Evolutionary conservation across 2,888 invertebrate species (phyloP).

Genomic region (Labia minor): DNA sequence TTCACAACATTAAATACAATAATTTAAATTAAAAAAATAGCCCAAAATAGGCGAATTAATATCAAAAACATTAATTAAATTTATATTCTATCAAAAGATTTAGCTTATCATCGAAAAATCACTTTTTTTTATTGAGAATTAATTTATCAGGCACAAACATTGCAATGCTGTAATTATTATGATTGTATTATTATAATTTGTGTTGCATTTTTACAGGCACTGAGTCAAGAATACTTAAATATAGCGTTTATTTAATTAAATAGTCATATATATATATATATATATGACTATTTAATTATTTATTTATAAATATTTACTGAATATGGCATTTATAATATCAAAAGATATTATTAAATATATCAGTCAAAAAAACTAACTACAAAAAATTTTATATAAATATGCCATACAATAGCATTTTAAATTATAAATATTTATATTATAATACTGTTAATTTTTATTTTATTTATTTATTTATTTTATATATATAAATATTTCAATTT

Average conservation of each 20-base stretch:
- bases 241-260: neutral
- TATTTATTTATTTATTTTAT: too few species aligned
- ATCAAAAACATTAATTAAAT: neutral
- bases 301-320: constrained; percentile 2
- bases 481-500: too few species aligned
- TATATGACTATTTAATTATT: too few species aligned
- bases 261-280: neutral
- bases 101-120: neutral
- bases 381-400: neutral
- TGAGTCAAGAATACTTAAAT: neutral
- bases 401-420: neutral
- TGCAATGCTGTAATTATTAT: neutral
- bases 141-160: neutral
- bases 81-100: constrained; percentile 4
- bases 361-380: constrained; percentile 5
- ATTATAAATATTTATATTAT: neutral
- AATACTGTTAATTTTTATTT: neutral
- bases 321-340: constrained; percentile 13
- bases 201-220: constrained; percentile 7
- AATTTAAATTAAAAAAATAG: neutral
- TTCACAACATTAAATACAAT: neutral
- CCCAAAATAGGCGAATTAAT: constrained; percentile 13
- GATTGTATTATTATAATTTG: neutral
- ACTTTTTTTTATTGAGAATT: neutral
- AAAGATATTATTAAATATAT: neutral